Conservation (phyloP, 2,888 invertebrate species). For the Melinopterus prodromus region DNA sequence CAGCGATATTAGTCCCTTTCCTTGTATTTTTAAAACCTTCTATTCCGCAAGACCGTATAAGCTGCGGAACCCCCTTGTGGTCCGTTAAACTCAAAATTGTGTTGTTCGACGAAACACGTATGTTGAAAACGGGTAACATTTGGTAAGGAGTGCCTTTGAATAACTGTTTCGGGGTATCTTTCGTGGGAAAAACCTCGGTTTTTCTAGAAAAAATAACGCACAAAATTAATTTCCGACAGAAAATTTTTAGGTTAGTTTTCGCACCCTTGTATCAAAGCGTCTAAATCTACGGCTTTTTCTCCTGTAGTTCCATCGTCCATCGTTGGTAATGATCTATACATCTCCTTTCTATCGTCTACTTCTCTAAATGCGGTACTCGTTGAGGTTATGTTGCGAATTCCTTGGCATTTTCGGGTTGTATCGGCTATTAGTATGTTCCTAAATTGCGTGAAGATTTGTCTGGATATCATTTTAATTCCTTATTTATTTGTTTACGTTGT, state of each 20-base stretch:
- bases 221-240: not conserved
- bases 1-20: conserved; percentile 97
- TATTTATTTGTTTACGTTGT: not conserved
- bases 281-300: conserved; percentile 76
- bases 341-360: conserved; percentile 64
- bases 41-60: conserved; percentile 81
- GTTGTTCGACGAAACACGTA: conserved; percentile 86
- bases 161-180: conserved; percentile 73
- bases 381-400: conserved; percentile 35
- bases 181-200: conserved; percentile 76
- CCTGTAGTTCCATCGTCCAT: conserved; percentile 82
- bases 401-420: not conserved
- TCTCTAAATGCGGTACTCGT: conserved; percentile 51
- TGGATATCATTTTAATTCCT: not conserved
- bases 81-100: conserved; percentile 84
- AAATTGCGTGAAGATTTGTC: not conserved
- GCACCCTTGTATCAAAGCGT: conserved; percentile 70
- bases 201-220: conserved; percentile 62
- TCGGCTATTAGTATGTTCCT: not conserved
- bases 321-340: conserved; percentile 64
- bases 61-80: conserved; percentile 66
- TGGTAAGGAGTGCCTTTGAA: conserved; percentile 81
- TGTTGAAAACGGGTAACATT: conserved; percentile 83
- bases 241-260: conserved; percentile 42
- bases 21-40: conserved; percentile 96